A percentile compares a stretch with the other conserved stretches of the same genome.
Evolutionary conservation across 2,888 invertebrate species (phyloP).

Genomic region (Cybosia mesomella): DNA sequence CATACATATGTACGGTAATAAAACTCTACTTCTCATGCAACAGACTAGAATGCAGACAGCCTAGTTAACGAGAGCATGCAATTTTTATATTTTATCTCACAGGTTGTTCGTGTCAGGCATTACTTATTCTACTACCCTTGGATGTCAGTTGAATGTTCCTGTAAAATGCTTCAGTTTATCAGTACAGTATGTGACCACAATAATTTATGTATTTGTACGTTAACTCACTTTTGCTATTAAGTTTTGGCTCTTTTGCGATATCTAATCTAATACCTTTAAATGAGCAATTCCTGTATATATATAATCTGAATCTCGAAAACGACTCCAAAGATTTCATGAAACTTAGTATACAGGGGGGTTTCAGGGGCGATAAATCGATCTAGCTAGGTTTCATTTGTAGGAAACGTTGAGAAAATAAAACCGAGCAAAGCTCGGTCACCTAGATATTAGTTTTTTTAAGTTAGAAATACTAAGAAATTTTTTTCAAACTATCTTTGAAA

Average conservation of each 20-base stretch:
- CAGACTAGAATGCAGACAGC: slow-evolving; percentile 5
- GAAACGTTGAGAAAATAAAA: too few relatives aligned
- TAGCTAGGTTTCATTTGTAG: too few relatives aligned
- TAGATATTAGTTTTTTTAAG: too few relatives aligned
- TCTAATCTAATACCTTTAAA: too few relatives aligned
- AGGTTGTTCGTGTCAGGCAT: slow-evolving; percentile 17
- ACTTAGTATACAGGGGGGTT: too few relatives aligned
- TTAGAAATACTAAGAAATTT: too few relatives aligned
- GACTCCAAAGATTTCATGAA: too few relatives aligned
- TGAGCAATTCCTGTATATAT: too few relatives aligned
- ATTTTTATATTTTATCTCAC: slow-evolving; percentile 27
- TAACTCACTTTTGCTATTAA: neutral
- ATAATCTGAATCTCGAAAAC: too few relatives aligned
- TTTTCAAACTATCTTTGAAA: too few relatives aligned
- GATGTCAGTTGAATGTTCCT: slow-evolving; percentile 21
- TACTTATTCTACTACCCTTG: slow-evolving; percentile 15
- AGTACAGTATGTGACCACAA: slow-evolving; percentile 1
- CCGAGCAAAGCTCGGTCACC: too few relatives aligned
- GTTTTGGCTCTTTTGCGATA: neutral
- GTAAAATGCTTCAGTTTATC: slow-evolving; percentile 17
- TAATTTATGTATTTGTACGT: neutral
- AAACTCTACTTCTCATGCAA: slow-evolving; percentile 1
- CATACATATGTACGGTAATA: neutral
- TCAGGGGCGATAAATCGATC: too few relatives aligned
- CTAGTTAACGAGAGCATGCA: slow-evolving; percentile 7